Evolutionary conservation across 2,888 invertebrate species (phyloP).

Genomic region (Cephus rjabovi): DNA sequence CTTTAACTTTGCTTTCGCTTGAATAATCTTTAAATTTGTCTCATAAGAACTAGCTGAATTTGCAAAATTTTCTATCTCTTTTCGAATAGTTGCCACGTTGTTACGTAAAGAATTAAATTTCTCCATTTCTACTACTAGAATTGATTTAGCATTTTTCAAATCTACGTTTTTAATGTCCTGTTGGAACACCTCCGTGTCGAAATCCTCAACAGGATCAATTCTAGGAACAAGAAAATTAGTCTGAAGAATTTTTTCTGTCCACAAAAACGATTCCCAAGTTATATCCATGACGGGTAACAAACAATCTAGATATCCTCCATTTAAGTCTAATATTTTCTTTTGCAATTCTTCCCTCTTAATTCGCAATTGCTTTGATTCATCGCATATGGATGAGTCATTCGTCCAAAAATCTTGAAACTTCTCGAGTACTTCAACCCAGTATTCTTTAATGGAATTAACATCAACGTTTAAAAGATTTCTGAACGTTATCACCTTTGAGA

Average conservation of each 20-base stretch:
- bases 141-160: slow-evolving; percentile 21
- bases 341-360: slow-evolving; percentile 43
- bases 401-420: slow-evolving; percentile 27
- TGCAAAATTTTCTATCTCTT: slow-evolving; percentile 40
- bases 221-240: neutral
- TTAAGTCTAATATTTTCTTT: slow-evolving; percentile 33
- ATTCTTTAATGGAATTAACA: slow-evolving; percentile 24
- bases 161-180: slow-evolving; percentile 1
- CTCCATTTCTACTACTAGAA: slow-evolving; percentile 31
- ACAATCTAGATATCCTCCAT: slow-evolving; percentile 26
- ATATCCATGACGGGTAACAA: slow-evolving; percentile 32
- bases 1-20: slow-evolving; percentile 27
- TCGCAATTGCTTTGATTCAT: slow-evolving; percentile 48
- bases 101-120: slow-evolving; percentile 23
- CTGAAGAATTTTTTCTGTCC: slow-evolving; percentile 33
- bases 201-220: neutral
- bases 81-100: slow-evolving; percentile 26
- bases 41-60: slow-evolving; percentile 33
- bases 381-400: slow-evolving; percentile 31
- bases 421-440: slow-evolving; percentile 30
- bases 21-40: slow-evolving; percentile 24
- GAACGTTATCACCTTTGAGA: slow-evolving; percentile 19
- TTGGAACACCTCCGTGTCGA: neutral
- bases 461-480: slow-evolving; percentile 20
- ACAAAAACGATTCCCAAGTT: slow-evolving; percentile 35